Percentiles rank a stretch among this genome's conserved stretches.
phyloP scores from a whole-genome alignment of 2,797 vertebrate genomes.

The Manis pentadactyla region DNA sequence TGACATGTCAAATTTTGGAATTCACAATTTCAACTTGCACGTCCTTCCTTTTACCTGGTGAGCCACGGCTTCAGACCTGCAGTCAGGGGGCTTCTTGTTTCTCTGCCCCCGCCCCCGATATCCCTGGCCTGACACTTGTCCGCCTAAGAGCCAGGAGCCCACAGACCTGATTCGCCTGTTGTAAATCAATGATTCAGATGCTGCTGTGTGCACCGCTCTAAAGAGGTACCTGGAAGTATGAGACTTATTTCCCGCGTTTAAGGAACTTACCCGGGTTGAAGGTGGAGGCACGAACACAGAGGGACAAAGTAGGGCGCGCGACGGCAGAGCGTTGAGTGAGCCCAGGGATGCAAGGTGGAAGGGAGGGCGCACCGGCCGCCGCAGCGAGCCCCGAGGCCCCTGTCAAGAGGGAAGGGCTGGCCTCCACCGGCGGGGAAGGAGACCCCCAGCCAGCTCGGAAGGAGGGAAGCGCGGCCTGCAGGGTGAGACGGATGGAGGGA shows the following conservation, averaged over 20 bases:
- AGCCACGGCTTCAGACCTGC: rapidly evolving
- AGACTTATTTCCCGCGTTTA: not conserved
- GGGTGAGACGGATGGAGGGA: rapidly evolving
- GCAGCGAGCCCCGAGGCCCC: rapidly evolving
- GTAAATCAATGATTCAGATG: no score
- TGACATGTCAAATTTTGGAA: no score
- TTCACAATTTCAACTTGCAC: rapidly evolving
- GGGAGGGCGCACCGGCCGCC: rapidly evolving
- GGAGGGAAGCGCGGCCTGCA: no score
- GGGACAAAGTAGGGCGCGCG: rapidly evolving
- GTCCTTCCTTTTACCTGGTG: rapidly evolving
- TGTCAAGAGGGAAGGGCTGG: not conserved
- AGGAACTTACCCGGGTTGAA: not conserved
- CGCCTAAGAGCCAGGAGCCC: not conserved
- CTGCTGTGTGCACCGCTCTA: no score
- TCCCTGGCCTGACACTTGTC: no score
- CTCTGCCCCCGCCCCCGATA: rapidly evolving
- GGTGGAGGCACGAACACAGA: not conserved
- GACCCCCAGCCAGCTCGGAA: rapidly evolving
- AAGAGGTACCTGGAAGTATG: no score
- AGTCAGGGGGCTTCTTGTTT: rapidly evolving
- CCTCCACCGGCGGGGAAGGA: rapidly evolving
- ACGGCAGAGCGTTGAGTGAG: rapidly evolving
- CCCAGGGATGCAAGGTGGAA: rapidly evolving
- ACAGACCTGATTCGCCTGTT: rapidly evolving